Conservation (phyloP, 2,113 vertebrate species). For the Leiothrix lutea region DNA sequence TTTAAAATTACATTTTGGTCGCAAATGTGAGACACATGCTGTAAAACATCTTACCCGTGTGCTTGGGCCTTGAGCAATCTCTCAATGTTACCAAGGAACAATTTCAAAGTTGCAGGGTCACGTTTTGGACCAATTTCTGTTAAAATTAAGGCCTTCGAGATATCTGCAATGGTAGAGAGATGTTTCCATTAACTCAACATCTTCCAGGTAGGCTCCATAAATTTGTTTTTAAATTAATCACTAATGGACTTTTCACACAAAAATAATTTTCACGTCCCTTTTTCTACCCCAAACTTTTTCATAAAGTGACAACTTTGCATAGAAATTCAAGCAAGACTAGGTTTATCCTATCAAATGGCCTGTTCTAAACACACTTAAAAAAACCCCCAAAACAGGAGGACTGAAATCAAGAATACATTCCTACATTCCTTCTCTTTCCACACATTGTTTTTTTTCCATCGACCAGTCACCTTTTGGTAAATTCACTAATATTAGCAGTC, state of each 20-base stretch:
- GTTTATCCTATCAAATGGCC: background rate
- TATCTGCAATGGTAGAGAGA: slow-evolving; percentile 72
- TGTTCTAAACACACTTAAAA: background rate
- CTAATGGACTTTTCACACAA: background rate
- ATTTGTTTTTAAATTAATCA: background rate
- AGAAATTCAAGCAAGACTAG: background rate
- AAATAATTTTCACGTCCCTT: background rate
- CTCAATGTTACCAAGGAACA: slow-evolving; percentile 86
- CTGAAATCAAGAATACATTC: background rate
- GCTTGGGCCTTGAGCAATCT: slow-evolving; percentile 79
- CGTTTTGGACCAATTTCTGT: slow-evolving; percentile 87
- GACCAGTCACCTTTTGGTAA: background rate
- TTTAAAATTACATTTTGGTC: background rate
- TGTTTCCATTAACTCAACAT: slow-evolving; percentile 12
- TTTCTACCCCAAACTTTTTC: background rate
- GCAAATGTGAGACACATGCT: background rate
- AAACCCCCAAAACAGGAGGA: background rate
- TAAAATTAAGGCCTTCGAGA: slow-evolving; percentile 85
- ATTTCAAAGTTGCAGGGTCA: slow-evolving; percentile 81
- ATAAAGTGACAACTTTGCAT: background rate
- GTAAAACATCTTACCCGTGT: slow-evolving; percentile 77
- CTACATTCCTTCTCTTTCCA: background rate
- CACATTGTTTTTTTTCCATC: background rate
- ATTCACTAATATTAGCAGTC: background rate
- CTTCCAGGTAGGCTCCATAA: background rate